Percentiles rank a stretch among this genome's conserved stretches.
phyloP scores from a whole-genome alignment of 2,797 vertebrate genomes.

The Chelon labrosus region DNA sequence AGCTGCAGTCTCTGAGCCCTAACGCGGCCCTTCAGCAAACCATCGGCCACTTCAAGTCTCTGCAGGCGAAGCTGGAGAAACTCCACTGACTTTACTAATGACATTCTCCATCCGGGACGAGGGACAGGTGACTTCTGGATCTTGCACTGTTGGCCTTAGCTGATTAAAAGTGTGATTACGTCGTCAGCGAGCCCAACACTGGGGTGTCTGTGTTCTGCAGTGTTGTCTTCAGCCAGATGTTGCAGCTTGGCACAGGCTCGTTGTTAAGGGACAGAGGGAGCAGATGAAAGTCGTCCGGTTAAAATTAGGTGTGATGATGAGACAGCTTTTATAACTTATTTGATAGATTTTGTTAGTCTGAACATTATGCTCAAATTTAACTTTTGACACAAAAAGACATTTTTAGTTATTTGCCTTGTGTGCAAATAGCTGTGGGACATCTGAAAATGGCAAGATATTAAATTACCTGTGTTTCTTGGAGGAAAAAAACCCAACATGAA shows the following conservation, averaged over 20 bases:
- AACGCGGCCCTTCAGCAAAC: conserved; percentile 88
- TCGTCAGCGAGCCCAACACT: background rate
- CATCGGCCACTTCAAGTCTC: conserved; percentile 94
- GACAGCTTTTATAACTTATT: conserved; percentile 76
- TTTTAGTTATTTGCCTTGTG: conserved; percentile 40
- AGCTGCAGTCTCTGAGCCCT: conserved; percentile 95
- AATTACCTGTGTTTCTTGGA: conserved; percentile 24
- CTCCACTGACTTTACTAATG: conserved; percentile 84
- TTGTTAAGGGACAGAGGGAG: background rate
- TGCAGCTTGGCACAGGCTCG: background rate
- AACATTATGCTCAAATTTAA: conserved; percentile 30
- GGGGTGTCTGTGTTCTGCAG: conserved; percentile 9
- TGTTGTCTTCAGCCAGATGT: conserved; percentile 13
- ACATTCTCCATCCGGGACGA: background rate
- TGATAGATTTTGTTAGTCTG: conserved; percentile 58
- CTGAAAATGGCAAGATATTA: background rate
- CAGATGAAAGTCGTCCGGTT: background rate
- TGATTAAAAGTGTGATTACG: conserved; percentile 8
- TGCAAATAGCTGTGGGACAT: conserved; percentile 25
- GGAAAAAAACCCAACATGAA: background rate
- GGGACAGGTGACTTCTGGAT: conserved; percentile 35
- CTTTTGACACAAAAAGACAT: background rate
- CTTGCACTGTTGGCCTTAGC: conserved; percentile 37
- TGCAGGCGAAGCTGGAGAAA: conserved; percentile 95
- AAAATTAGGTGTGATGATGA: background rate